phyloP scores from a whole-genome alignment of 2,797 vertebrate genomes.

The Halcyon chelicuti region DNA sequence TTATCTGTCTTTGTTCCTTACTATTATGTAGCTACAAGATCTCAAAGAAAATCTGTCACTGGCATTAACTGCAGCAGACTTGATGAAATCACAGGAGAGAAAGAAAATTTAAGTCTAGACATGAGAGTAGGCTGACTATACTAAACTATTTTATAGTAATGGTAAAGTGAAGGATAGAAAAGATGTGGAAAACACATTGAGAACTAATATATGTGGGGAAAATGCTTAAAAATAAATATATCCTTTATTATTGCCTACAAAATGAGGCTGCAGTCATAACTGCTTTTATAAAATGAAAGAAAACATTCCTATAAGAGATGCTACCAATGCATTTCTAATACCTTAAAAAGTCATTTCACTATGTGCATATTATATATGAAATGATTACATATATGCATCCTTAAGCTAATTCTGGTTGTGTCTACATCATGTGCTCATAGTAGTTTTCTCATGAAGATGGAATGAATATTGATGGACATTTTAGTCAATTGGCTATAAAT shows the following conservation, averaged over 20 bases:
- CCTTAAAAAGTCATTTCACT: not conserved
- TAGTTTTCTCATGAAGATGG: not conserved
- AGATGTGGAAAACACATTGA: not conserved
- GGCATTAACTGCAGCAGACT: not conserved
- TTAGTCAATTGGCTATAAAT: not conserved
- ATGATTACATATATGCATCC: not conserved
- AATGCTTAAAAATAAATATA: not conserved
- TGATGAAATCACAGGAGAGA: not conserved
- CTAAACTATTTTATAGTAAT: not conserved
- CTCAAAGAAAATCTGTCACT: not conserved
- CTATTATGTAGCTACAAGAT: not conserved
- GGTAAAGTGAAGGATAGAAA: not conserved
- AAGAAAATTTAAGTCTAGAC: not conserved
- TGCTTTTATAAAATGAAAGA: not conserved
- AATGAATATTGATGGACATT: not conserved
- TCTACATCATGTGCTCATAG: not conserved
- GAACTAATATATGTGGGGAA: not conserved
- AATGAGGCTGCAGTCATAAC: not conserved
- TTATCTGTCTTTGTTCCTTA: not conserved
- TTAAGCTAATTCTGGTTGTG: not conserved
- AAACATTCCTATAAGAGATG: not conserved
- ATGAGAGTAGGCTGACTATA: not conserved
- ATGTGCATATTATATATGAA: not conserved
- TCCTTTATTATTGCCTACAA: not conserved
- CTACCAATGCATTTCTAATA: not conserved